Percentiles rank a stretch among this genome's conserved stretches.
Conservation (phyloP, 2,113 vertebrate species). For the Leiothrix lutea region DNA sequence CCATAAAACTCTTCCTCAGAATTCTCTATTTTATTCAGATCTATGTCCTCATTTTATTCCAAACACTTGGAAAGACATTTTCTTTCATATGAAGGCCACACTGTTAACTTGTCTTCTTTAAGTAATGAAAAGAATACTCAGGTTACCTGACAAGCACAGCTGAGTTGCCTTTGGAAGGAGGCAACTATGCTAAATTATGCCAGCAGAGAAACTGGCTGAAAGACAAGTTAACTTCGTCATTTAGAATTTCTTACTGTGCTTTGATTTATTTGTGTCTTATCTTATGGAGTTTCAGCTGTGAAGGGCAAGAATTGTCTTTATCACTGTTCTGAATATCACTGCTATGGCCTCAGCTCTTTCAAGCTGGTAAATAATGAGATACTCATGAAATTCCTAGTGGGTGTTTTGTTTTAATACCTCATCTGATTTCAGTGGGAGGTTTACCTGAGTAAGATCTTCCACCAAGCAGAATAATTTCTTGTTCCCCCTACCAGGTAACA, state of each 20-base stretch:
- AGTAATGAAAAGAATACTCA: background rate
- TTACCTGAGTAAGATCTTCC: conserved; percentile 25
- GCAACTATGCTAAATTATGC: background rate
- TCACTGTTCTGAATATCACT: background rate
- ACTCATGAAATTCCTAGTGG: background rate
- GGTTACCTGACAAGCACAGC: background rate
- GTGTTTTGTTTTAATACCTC: conserved; percentile 8
- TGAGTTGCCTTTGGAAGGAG: background rate
- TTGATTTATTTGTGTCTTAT: conserved; percentile 26
- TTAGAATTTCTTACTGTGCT: conserved; percentile 20
- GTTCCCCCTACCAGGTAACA: conserved; percentile 18
- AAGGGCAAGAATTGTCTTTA: conserved; percentile 37
- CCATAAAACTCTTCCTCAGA: background rate
- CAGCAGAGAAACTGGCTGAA: background rate
- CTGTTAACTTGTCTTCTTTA: background rate
- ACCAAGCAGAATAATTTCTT: conserved; percentile 22
- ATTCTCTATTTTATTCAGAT: background rate
- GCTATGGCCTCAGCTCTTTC: background rate
- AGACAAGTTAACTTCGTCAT: background rate
- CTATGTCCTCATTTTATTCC: background rate
- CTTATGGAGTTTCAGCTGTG: background rate
- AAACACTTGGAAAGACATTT: background rate
- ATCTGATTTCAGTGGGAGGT: conserved; percentile 36
- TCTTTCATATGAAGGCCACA: background rate
- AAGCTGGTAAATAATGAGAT: conserved; percentile 39